A percentile compares a stretch with the other conserved stretches of the same genome.
Evolutionary conservation across 2,113 vertebrate genomes (phyloP).

Genomic region (Mesoclemmys tuberculata): DNA sequence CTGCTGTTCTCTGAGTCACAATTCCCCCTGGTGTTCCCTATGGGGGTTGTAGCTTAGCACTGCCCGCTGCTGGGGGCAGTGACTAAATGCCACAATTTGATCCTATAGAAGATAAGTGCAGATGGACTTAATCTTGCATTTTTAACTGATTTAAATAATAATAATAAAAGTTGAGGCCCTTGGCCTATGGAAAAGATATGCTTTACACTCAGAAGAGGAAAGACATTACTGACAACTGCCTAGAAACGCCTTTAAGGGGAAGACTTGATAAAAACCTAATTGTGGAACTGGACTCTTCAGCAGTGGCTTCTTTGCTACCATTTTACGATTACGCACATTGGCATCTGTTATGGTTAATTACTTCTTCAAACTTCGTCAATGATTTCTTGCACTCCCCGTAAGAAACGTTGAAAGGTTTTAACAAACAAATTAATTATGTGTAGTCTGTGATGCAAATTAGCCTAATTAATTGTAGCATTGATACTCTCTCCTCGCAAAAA

Average conservation of each 20-base stretch:
- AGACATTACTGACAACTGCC: slow-evolving; percentile 3
- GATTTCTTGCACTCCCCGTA: slow-evolving; percentile 82
- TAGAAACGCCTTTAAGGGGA: slow-evolving; percentile 23
- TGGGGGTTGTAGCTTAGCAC: background rate
- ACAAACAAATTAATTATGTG: slow-evolving; percentile 86
- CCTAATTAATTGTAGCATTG: slow-evolving; percentile 83
- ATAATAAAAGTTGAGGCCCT: background rate
- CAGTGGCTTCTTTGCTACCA: slow-evolving; percentile 12
- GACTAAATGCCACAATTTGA: background rate
- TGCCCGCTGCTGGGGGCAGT: background rate
- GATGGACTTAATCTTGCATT: background rate
- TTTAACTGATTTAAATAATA: background rate
- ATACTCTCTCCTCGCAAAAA: slow-evolving; percentile 69
- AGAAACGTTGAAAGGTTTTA: slow-evolving; percentile 83
- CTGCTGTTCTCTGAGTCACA: background rate
- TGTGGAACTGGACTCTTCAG: slow-evolving; percentile 46
- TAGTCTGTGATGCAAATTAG: slow-evolving; percentile 83
- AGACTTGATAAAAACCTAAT: slow-evolving; percentile 12
- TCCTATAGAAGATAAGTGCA: background rate
- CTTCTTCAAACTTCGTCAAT: slow-evolving; percentile 78
- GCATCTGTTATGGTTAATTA: slow-evolving; percentile 83
- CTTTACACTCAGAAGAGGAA: slow-evolving; percentile 1
- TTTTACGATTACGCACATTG: slow-evolving; percentile 69
- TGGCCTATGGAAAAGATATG: background rate
- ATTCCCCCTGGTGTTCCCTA: background rate